Conservation (phyloP, 2,797 vertebrate species). For the Sebastes nivosus region DNA sequence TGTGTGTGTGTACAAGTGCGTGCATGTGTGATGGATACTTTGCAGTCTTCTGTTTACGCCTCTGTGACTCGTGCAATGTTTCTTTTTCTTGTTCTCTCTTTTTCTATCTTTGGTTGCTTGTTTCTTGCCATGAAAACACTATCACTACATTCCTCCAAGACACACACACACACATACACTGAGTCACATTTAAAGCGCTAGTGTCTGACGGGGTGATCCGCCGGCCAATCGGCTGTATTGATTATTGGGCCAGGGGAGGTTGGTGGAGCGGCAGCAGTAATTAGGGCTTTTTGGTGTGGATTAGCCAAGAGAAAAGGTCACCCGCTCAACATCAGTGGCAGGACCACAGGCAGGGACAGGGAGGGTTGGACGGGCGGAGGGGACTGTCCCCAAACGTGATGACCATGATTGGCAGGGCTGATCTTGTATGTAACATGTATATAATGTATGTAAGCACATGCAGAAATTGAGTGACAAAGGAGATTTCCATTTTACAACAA, state of each 20-base stretch:
- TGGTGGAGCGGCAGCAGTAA: constrained; percentile 95
- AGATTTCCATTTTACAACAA: not conserved
- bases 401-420: constrained; percentile 25
- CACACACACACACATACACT: constrained; percentile 15
- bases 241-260: constrained; percentile 91
- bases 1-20: constrained; percentile 35
- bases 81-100: not conserved
- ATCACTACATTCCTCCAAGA: not conserved
- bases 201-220: constrained; percentile 92
- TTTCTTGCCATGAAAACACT: constrained; percentile 8
- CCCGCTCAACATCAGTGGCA: constrained; percentile 92
- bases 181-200: constrained; percentile 59
- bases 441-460: not conserved
- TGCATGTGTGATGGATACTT: constrained; percentile 23
- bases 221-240: constrained; percentile 91
- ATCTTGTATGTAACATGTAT: not conserved
- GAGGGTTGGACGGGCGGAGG: constrained; percentile 22
- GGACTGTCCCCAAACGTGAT: constrained; percentile 63
- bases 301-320: constrained; percentile 99
- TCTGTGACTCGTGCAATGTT: not conserved
- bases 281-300: constrained; percentile 98
- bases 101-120: not conserved
- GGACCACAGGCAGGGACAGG: constrained; percentile 80
- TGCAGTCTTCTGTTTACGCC: constrained; percentile 20
- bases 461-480: not conserved